Evolutionary conservation across 2,113 vertebrate genomes (phyloP), one percentile per base, ranked within the genome.

Genomic region (Mus spicilegus): DNA sequence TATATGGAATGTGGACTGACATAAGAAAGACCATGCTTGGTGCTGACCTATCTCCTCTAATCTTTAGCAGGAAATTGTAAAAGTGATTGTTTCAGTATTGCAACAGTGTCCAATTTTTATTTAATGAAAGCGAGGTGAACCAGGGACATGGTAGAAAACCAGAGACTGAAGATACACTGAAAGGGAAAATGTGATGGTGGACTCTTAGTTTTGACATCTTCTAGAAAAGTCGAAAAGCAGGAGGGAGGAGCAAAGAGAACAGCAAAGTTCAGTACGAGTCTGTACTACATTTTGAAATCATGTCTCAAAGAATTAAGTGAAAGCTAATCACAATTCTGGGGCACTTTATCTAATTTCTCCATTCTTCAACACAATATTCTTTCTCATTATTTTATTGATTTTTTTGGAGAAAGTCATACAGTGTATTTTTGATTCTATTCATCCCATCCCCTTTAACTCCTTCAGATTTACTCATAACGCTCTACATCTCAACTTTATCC

Each of bases 11-110:
- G 10, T 58, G 61, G 16, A 49, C n/a, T 78, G 67, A 86, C 87
- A 67, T n/a, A 84, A 93, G 73, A 77, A 63, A 46, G n/a, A 46
- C 63, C 26, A 28, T 73, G 33, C 69, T 86, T 86, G 51, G 72
- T 87, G 36, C 56, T 46, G 49, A 90, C 33, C 36, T 91, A 19
- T 86, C 65, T 95, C 73, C 67, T 96, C 33, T 86, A 72, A 95
- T 95, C 73, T 90, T 92, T 17, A 93, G 85, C 73, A 92, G 95
- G 80, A 96, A 96, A 96, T 88, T 93, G 51, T 91, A 80, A 91
- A 89, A 78, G 72, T 89, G 76, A 87, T 92, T 76, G 69, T 82
- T 91, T 73, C 4, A 42, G n/a, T 67, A 80, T 93, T 87, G 73
- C 86, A 95, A 82, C 67, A 30, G n/a, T 20, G 61, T 49, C 16